phyloP scores from a whole-genome alignment of 1,140 invertebrate species.

The Oedothorax gibbosus region DNA sequence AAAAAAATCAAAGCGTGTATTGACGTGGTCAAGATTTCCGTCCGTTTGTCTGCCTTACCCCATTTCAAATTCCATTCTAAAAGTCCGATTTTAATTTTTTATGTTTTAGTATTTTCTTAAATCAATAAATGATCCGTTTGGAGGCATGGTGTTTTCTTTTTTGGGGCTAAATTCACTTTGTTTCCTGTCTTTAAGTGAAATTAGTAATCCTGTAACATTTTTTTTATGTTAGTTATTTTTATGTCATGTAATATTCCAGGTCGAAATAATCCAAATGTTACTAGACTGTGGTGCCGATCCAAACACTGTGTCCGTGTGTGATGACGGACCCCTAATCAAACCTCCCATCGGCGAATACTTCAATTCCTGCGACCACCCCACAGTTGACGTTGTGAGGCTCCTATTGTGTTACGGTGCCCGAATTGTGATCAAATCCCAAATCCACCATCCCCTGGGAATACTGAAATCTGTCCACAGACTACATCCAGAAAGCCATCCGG shows the following conservation, averaged over 20 bases:
- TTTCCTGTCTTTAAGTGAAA: background rate
- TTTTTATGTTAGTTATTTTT: background rate
- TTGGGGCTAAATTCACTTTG: too few species aligned
- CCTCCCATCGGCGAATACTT: slow-evolving; percentile 87
- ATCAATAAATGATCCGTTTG: too few species aligned
- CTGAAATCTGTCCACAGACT: slow-evolving; percentile 81
- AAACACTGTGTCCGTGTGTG: slow-evolving; percentile 79
- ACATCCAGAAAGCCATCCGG: slow-evolving; percentile 71
- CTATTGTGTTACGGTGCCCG: slow-evolving; percentile 82
- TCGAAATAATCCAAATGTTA: slow-evolving; percentile 75
- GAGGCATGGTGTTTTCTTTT: too few species aligned
- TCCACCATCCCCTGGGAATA: slow-evolving; percentile 83
- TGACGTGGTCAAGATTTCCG: too few species aligned
- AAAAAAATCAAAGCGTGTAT: too few species aligned
- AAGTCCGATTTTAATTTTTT: too few species aligned
- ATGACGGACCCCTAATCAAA: slow-evolving; percentile 68
- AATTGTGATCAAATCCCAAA: slow-evolving; percentile 74
- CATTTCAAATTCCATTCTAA: too few species aligned
- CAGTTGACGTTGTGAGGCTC: slow-evolving; percentile 77
- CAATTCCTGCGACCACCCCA: slow-evolving; percentile 79
- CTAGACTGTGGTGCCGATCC: slow-evolving; percentile 82
- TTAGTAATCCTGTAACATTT: background rate
- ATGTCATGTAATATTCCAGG: slow-evolving; percentile 11
- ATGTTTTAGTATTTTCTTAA: too few species aligned
- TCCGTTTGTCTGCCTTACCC: too few species aligned